These are phyloP conservation scores for Butorides virescens DNA, from an alignment of 2,113 vertebrate genomes.

Conservation along the genomic window DNA sequence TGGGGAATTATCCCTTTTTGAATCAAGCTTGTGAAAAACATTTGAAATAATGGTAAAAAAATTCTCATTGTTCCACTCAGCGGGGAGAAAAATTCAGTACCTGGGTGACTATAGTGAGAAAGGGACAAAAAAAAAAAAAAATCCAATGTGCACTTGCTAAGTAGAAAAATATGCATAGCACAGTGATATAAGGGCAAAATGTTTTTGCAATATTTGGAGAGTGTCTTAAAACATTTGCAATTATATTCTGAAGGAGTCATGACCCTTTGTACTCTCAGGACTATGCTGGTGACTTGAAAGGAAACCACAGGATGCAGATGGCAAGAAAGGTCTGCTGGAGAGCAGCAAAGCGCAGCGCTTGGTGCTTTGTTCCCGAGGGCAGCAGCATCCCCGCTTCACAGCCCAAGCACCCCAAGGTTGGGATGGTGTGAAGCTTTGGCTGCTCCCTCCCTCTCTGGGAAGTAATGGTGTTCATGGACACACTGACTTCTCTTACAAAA, in stretches of 20 bases:
- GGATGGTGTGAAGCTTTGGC: neutral
- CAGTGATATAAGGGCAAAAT: neutral
- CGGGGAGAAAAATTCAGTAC: conserved; percentile 54
- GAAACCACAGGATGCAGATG: neutral
- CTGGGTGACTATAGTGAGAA: conserved; percentile 22
- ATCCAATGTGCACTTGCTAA: neutral
- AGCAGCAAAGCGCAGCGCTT: neutral
- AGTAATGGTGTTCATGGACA: neutral
- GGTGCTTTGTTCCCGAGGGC: neutral
- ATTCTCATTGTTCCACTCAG: conserved; percentile 66
- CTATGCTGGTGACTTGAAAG: neutral
- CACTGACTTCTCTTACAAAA: neutral
- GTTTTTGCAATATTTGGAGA: neutral
- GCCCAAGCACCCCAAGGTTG: neutral
- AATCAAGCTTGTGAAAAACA: conserved; percentile 77
- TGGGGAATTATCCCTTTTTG: conserved; percentile 74
- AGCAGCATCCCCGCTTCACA: neutral
- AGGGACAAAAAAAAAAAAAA: neutral
- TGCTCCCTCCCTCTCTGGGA: neutral
- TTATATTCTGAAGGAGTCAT: neutral
- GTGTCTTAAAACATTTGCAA: neutral
- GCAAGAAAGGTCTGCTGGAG: neutral
- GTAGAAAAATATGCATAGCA: neutral
- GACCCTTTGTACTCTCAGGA: neutral
- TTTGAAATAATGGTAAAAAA: conserved; percentile 71